Evolutionary conservation across 2,113 vertebrate species (phyloP), one percentile per base, ranked within the genome.

Genomic region (Bombycilla garrulus): DNA sequence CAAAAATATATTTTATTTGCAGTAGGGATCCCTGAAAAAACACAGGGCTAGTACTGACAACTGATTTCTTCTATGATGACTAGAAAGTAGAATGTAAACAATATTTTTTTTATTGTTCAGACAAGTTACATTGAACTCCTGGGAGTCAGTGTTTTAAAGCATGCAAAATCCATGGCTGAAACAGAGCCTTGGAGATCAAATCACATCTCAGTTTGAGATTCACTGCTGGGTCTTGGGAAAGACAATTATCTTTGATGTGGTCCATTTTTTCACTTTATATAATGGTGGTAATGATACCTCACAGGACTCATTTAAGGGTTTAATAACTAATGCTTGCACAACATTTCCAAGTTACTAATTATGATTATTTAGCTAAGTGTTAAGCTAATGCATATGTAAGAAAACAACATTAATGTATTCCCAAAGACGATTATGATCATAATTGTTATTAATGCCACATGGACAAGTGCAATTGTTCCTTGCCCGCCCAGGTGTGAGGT

Each of bases 221-320:
- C 69, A 57, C 44, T 83, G 71, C 61, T 81, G 80, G 88, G 90
- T 88, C 65, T 81, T 76, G 88, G 64, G 56, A 86, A 88, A 90
- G 90, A 95, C 80, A 94, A 88, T 95, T 96, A 84, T 81, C 92
- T 94, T 92, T 90, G 85, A 97, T 81, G 72, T 88, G 94, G 85
- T 96, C 95, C 87, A 24, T 86, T 85, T 91, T 92, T 91, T 69
- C 91, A 73, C 36, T 77, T 87, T 66, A 28, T 22, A 29, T 81
- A 92, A 93, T 60, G 56, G 73, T 77, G 36, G 51, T 95, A 95
- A 96, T 86, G 92, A 96, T 84, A 96, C 76, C 94, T 96, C 94
- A 64, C 10, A 93, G 94, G 92, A 85, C 82, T 67, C 42, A 86
- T 88, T 90, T 86, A 88, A 74, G 35, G 51, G 56, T 78, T 94